Conservation (phyloP, 1,140 invertebrate genomes). For the Pseudomyrmex sp. region DNA sequence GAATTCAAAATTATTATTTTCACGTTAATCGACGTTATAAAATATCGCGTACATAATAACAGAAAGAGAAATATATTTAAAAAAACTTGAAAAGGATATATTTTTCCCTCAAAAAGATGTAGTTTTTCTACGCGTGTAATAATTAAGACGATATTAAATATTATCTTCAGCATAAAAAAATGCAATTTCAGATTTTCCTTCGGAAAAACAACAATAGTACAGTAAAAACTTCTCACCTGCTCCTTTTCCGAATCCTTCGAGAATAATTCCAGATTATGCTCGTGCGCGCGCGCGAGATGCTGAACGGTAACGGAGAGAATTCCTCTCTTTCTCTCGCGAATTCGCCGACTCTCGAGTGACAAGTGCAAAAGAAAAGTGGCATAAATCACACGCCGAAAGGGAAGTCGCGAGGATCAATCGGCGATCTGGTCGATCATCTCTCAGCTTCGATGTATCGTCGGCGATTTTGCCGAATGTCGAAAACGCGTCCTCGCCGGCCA, state of each 20-base stretch:
- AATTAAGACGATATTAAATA: neutral
- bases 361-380: neutral
- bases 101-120: no score
- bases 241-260: conserved; percentile 22
- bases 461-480: conserved; percentile 38
- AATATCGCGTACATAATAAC: no score
- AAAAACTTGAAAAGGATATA: no score
- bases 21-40: no score
- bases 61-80: no score
- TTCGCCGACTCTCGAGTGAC: neutral
- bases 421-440: conserved; percentile 46
- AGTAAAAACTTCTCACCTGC: conserved; percentile 25
- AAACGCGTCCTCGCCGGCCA: conserved; percentile 70
- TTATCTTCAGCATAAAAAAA: neutral
- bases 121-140: no score
- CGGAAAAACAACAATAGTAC: neutral
- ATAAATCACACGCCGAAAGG: no score
- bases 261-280: conserved; percentile 18
- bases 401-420: neutral
- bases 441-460: conserved; percentile 52
- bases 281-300: neutral
- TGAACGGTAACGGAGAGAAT: neutral
- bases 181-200: neutral
- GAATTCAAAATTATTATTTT: no score
- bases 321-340: conserved; percentile 4